phyloP scores from a whole-genome alignment of 2,888 invertebrate genomes.

The Bellardia pandia region DNA sequence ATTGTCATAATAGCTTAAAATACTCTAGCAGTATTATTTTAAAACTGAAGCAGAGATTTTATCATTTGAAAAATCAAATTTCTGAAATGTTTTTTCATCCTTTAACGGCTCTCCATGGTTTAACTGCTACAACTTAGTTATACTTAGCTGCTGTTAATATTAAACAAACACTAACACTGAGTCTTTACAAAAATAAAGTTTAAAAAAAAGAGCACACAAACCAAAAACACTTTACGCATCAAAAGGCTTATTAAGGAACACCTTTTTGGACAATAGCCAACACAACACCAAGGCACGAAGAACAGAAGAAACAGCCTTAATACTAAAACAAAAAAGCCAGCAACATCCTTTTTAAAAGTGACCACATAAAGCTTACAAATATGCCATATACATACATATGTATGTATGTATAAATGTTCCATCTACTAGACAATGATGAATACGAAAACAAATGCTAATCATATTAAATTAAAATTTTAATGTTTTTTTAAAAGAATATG shows the following conservation, averaged over 20 bases:
- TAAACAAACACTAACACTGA: conserved; percentile 78
- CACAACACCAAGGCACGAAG: conserved; percentile 26
- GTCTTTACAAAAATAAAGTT: conserved; percentile 70
- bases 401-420: neutral
- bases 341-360: conserved; percentile 49
- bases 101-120: neutral
- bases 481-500: conserved; percentile 62
- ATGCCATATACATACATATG: conserved; percentile 5
- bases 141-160: conserved; percentile 75
- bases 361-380: conserved; percentile 63
- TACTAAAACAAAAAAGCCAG: neutral
- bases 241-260: conserved; percentile 75
- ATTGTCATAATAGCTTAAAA: too few relatives aligned
- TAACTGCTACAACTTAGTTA: conserved; percentile 15
- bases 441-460: conserved; percentile 63
- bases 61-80: too few relatives aligned
- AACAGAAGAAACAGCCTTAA: conserved; percentile 10
- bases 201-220: conserved; percentile 65
- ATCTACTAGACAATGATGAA: too few relatives aligned
- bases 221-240: conserved; percentile 76
- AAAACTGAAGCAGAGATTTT: too few relatives aligned
- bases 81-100: too few relatives aligned
- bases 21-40: too few relatives aligned
- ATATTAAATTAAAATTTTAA: conserved; percentile 74
- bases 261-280: conserved; percentile 76